Conservation (phyloP, 1,140 invertebrate genomes). For the Eubasilissa regina region DNA sequence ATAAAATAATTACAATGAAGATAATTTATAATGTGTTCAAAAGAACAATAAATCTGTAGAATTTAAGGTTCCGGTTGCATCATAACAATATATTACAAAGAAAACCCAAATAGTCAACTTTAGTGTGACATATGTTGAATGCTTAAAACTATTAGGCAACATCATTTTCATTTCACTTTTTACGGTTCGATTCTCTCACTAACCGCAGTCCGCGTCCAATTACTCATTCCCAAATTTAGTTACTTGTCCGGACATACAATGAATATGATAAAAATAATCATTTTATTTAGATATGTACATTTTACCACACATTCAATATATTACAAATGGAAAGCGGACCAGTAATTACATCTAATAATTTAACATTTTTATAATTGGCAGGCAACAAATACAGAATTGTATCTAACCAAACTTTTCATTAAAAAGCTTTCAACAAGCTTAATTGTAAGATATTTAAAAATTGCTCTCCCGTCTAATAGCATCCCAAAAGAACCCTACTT, state of each 20-base stretch:
- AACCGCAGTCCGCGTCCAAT: neutral
- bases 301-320: conserved; percentile 11
- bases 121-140: conserved; percentile 12
- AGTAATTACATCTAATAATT: neutral
- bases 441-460: conserved; percentile 31
- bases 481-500: neutral
- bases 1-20: no score
- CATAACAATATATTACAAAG: neutral
- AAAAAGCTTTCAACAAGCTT: conserved; percentile 15
- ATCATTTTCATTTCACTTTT: conserved; percentile 1
- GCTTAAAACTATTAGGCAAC: conserved; percentile 38
- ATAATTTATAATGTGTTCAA: no score
- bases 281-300: conserved; percentile 46
- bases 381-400: conserved; percentile 4
- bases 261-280: conserved; percentile 41
- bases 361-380: conserved; percentile 12
- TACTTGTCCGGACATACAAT: neutral
- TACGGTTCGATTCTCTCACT: neutral
- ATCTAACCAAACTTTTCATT: neutral
- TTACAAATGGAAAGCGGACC: neutral
- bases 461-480: neutral
- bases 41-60: no score
- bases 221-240: no score
- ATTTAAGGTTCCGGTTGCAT: no score
- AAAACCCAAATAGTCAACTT: conserved; percentile 19